These are phyloP conservation scores for Caenorhabditis imperialis DNA, from an alignment of 2,888 invertebrate species.

Conservation along the genomic window DNA sequence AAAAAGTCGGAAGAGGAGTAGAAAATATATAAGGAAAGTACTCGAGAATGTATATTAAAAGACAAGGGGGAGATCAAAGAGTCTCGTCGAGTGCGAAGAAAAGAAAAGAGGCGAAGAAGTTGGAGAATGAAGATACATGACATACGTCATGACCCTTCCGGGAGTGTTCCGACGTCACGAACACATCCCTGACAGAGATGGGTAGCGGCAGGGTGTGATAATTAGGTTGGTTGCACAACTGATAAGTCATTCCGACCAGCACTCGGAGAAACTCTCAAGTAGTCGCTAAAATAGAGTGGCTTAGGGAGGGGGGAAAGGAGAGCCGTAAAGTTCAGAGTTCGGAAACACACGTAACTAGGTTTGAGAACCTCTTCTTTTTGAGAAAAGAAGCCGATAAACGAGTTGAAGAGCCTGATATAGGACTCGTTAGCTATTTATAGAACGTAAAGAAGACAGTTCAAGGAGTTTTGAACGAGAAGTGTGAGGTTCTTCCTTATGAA, in stretches of 20 bases:
- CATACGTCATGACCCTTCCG: constrained; percentile 31
- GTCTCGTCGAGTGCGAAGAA: constrained; percentile 5
- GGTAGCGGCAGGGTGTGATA: background rate
- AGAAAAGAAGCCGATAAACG: constrained; percentile 30
- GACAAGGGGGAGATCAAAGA: constrained; percentile 38
- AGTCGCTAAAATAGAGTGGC: constrained; percentile 2
- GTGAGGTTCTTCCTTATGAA: too few species aligned
- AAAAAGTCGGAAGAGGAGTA: background rate
- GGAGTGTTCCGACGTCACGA: constrained; percentile 49
- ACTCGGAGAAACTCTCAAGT: too few species aligned
- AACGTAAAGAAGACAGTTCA: too few species aligned
- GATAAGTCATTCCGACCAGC: too few species aligned
- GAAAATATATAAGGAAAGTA: background rate
- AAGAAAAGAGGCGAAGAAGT: constrained; percentile 16
- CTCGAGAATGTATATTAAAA: constrained; percentile 50
- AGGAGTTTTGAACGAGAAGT: too few species aligned
- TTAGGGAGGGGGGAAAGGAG: constrained; percentile 13
- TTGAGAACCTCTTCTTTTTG: constrained; percentile 5
- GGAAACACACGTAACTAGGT: constrained; percentile 29
- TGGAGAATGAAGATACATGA: constrained; percentile 33
- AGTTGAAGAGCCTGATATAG: constrained; percentile 20
- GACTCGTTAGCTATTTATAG: too few species aligned
- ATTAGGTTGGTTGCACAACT: constrained; percentile 5
- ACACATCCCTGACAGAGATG: background rate
- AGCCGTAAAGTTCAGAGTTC: constrained; percentile 31